phyloP scores from a whole-genome alignment of 1,140 invertebrate genomes.

The Heliothis virescens region DNA sequence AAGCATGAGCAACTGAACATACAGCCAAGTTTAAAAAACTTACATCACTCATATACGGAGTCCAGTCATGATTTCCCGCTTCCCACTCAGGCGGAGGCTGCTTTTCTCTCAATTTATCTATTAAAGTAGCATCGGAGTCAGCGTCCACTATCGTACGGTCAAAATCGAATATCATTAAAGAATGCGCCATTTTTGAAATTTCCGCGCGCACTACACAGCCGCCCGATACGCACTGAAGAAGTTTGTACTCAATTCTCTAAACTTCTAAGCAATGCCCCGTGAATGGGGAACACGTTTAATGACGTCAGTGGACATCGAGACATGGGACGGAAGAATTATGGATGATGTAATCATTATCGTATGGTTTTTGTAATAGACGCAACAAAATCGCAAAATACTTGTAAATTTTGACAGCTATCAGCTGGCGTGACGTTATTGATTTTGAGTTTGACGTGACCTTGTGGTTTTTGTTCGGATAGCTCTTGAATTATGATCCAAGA shows the following conservation, averaged over 20 bases:
- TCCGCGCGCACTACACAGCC: conserved; percentile 58
- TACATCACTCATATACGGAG: conserved; percentile 82
- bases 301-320: conserved; percentile 34
- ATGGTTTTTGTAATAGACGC: conserved; percentile 18
- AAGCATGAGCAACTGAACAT: neutral
- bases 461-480: conserved; percentile 9
- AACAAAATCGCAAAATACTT: conserved; percentile 15
- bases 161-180: conserved; percentile 80
- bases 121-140: conserved; percentile 80
- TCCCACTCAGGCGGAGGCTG: conserved; percentile 80
- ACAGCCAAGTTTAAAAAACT: conserved; percentile 53
- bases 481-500: neutral
- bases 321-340: conserved; percentile 33
- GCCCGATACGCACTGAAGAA: conserved; percentile 22
- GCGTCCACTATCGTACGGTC: conserved; percentile 79
- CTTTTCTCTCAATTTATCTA: conserved; percentile 75
- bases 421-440: conserved; percentile 41
- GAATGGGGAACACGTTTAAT: conserved; percentile 2
- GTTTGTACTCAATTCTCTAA: neutral
- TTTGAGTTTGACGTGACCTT: conserved; percentile 18
- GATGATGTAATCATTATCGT: conserved; percentile 51
- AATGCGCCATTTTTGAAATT: conserved; percentile 62
- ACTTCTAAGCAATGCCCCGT: conserved; percentile 12
- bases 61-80: conserved; percentile 72
- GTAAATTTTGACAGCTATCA: conserved; percentile 45